Conservation (phyloP, 2,888 invertebrate species). For the Scrobipalpa costella region DNA sequence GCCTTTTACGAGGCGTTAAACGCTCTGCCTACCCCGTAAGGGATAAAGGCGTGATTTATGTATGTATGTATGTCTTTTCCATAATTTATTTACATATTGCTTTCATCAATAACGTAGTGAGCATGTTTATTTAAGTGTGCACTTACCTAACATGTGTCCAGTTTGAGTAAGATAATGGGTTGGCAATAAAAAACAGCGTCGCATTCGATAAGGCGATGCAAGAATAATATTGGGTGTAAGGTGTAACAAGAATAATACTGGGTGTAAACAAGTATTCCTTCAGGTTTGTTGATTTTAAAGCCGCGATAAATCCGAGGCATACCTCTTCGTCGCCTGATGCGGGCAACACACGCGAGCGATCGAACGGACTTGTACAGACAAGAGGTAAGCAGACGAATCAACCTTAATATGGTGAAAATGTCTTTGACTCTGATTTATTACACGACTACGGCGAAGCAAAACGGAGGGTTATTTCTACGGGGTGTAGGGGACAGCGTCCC, state of each 20-base stretch:
- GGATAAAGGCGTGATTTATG: no score
- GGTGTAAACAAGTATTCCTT: slow-evolving; percentile 31
- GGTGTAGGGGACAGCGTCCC: no score
- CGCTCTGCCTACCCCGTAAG: no score
- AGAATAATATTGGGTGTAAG: slow-evolving; percentile 24
- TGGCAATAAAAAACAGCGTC: slow-evolving; percentile 17
- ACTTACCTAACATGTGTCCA: slow-evolving; percentile 8
- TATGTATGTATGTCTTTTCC: no score
- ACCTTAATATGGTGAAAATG: no score
- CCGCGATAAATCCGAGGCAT: slow-evolving; percentile 47
- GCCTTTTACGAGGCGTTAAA: no score
- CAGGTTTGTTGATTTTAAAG: slow-evolving; percentile 42
- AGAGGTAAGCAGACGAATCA: neutral
- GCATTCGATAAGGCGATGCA: slow-evolving; percentile 11
- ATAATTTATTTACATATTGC: neutral
- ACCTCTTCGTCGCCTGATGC: slow-evolving; percentile 35
- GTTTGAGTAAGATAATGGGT: slow-evolving; percentile 12
- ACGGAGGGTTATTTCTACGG: no score
- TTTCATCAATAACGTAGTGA: neutral
- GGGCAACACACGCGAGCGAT: slow-evolving; percentile 46
- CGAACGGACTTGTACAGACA: neutral
- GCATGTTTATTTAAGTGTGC: slow-evolving; percentile 6
- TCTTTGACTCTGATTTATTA: no score
- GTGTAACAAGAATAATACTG: slow-evolving; percentile 25
- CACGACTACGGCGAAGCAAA: no score